Percentiles rank a stretch among this genome's conserved stretches.
phyloP scores from a whole-genome alignment of 2,113 vertebrate genomes.

The Caranx melampygus region DNA sequence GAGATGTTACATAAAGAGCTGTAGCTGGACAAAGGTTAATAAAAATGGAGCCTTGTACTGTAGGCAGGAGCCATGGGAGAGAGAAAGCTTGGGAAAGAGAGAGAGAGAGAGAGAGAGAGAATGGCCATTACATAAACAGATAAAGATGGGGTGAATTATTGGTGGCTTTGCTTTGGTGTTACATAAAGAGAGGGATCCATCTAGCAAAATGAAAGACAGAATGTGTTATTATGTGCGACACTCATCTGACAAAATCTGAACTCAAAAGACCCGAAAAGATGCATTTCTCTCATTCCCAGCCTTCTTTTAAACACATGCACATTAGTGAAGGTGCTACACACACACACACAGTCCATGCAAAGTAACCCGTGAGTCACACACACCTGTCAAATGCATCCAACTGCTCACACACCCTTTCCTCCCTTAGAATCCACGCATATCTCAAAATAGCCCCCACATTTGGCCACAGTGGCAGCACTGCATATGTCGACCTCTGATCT shows the following conservation, averaged over 20 bases:
- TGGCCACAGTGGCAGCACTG: conserved; percentile 1
- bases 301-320: not conserved
- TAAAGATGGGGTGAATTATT: conserved; percentile 77
- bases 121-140: conserved; percentile 81
- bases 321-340: not conserved
- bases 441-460: conserved; percentile 23
- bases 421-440: not conserved
- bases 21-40: conserved; percentile 82
- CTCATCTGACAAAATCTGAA: conserved; percentile 27
- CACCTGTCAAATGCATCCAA: conserved; percentile 10
- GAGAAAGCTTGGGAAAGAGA: conserved; percentile 36
- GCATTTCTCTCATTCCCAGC: not conserved
- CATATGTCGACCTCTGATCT: conserved; percentile 48
- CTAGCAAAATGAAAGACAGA: conserved; percentile 47
- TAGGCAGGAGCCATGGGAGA: conserved; percentile 65
- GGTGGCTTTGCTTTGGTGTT: conserved; percentile 74
- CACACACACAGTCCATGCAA: not conserved
- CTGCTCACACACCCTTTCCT: not conserved
- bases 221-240: conserved; percentile 24
- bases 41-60: conserved; percentile 77
- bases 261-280: conserved; percentile 13
- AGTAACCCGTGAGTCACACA: not conserved
- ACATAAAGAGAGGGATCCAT: conserved; percentile 74
- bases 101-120: conserved; percentile 35
- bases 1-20: conserved; percentile 82